These are phyloP conservation scores for Caranx melampygus DNA, from an alignment of 2,113 vertebrate species.

Conservation along the genomic window DNA sequence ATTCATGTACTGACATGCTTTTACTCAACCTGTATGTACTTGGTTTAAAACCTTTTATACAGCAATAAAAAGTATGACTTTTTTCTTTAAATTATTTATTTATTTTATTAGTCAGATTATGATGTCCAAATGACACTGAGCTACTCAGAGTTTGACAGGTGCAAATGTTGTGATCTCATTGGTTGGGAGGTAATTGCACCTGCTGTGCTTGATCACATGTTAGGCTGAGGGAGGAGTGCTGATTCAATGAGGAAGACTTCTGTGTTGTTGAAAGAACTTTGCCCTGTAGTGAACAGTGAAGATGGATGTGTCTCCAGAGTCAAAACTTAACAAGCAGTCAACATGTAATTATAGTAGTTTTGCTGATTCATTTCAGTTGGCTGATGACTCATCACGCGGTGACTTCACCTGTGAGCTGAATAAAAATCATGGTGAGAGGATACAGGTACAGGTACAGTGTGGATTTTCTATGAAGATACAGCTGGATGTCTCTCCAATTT, in stretches of 20 bases:
- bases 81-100: conserved; percentile 9
- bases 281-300: neutral
- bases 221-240: neutral
- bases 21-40: conserved; percentile 12
- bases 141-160: neutral
- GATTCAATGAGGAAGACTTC: no score
- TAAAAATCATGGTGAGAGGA: conserved; percentile 70
- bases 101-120: neutral
- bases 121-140: conserved; percentile 16
- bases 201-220: conserved; percentile 20
- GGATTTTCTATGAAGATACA: neutral
- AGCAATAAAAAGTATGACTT: conserved; percentile 49
- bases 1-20: conserved; percentile 34
- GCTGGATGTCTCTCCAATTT: neutral
- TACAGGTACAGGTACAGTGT: no score
- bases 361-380: conserved; percentile 83
- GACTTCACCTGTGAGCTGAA: conserved; percentile 81
- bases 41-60: conserved; percentile 22
- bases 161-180: conserved; percentile 49
- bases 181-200: conserved; percentile 47
- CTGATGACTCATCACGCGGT: conserved; percentile 80
- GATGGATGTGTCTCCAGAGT: conserved; percentile 50
- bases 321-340: conserved; percentile 71
- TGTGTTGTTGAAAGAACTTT: neutral
- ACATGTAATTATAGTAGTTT: conserved; percentile 87